Percentiles rank a stretch among this genome's conserved stretches.
Evolutionary conservation across 1,140 invertebrate species (phyloP).

Genomic region (Cyclina sinensis): DNA sequence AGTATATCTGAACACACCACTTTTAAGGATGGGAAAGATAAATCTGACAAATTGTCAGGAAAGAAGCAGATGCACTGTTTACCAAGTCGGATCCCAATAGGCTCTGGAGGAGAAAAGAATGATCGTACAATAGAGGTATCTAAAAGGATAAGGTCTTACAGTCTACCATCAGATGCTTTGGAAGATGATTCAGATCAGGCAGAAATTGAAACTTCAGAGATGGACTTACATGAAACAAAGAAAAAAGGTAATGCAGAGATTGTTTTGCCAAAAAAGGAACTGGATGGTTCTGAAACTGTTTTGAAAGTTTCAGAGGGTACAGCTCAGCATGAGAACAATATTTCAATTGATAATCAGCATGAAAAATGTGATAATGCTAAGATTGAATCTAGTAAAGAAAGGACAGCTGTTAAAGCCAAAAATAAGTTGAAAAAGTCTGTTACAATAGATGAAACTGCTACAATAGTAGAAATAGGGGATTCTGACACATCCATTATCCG

Average conservation of each 20-base stretch:
- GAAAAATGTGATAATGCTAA: slow-evolving; percentile 53
- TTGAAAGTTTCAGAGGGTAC: slow-evolving; percentile 6
- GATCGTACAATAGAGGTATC: slow-evolving; percentile 53
- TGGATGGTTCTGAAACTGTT: not conserved
- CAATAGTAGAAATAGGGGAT: slow-evolving; percentile 49
- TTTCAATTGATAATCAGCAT: slow-evolving; percentile 46
- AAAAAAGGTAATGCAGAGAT: slow-evolving; percentile 19
- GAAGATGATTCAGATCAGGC: slow-evolving; percentile 47
- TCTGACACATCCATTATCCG: not conserved
- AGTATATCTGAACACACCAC: slow-evolving; percentile 69
- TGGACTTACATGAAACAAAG: slow-evolving; percentile 28
- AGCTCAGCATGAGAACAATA: slow-evolving; percentile 14
- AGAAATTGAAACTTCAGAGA: not conserved
- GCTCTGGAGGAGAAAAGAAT: slow-evolving; percentile 42
- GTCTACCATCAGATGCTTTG: slow-evolving; percentile 54
- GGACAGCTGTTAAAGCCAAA: slow-evolving; percentile 41
- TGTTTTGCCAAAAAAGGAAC: not conserved
- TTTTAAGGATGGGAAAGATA: slow-evolving; percentile 44
- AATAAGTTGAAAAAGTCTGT: slow-evolving; percentile 71
- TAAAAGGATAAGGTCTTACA: slow-evolving; percentile 59
- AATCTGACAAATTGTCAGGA: slow-evolving; percentile 51
- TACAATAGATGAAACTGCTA: slow-evolving; percentile 70
- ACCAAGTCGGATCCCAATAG: slow-evolving; percentile 57
- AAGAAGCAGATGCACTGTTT: slow-evolving; percentile 54
- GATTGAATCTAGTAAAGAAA: slow-evolving; percentile 29